These are phyloP conservation scores for Andrena bucephala DNA, from an alignment of 2,888 invertebrate species.

Conservation along the genomic window DNA sequence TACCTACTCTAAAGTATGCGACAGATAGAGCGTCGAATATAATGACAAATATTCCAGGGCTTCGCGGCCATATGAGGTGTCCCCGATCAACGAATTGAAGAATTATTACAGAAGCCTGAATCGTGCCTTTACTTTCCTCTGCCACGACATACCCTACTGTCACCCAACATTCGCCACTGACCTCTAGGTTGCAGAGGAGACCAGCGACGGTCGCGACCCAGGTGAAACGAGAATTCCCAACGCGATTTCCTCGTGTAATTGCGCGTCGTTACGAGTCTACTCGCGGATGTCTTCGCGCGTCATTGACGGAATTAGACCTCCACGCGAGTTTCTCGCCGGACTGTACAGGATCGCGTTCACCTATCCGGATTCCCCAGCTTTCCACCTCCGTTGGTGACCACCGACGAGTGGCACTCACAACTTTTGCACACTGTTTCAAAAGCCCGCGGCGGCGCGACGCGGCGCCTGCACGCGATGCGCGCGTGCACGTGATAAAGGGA, in stretches of 20 bases:
- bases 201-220: neutral
- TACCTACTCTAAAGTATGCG: too few species aligned
- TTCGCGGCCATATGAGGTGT: too few species aligned
- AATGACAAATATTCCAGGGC: too few species aligned
- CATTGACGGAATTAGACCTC: conserved; percentile 52
- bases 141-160: neutral
- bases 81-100: too few species aligned
- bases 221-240: neutral
- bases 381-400: conserved; percentile 11
- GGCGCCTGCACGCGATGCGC: neutral
- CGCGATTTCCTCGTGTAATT: neutral
- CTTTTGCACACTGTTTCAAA: conserved; percentile 67
- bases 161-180: neutral
- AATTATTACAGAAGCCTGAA: neutral
- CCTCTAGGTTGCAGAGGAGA: neutral
- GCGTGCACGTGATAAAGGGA: conserved; percentile 20
- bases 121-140: neutral
- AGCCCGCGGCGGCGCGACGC: neutral
- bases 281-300: conserved; percentile 11
- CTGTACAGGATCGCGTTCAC: conserved; percentile 38
- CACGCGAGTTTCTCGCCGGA: conserved; percentile 37
- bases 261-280: neutral
- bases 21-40: too few species aligned
- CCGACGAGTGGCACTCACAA: conserved; percentile 61
- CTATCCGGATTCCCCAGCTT: conserved; percentile 50